Percentiles rank a stretch among this genome's conserved stretches.
phyloP scores from a whole-genome alignment of 2,888 invertebrate genomes.

The Celastrina argiolus region DNA sequence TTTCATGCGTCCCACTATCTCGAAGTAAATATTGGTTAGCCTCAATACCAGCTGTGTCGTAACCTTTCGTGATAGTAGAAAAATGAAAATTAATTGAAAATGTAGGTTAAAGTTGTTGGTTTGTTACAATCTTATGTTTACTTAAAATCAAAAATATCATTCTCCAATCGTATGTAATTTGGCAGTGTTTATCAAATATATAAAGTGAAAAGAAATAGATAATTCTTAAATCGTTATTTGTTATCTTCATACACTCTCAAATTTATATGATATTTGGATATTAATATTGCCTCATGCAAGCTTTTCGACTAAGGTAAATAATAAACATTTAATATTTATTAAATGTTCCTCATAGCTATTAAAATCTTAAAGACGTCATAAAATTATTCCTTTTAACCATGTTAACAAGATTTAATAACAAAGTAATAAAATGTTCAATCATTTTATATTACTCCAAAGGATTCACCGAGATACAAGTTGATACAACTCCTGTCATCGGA shows the following conservation, averaged over 20 bases:
- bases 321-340: not conserved
- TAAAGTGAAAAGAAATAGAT: too few species aligned
- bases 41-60: constrained; percentile 56
- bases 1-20: constrained; percentile 68
- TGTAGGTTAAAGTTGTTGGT: not conserved
- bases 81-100: not conserved
- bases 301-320: too few species aligned
- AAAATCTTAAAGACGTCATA: not conserved
- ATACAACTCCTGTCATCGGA: not conserved
- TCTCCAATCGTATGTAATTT: too few species aligned
- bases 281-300: too few species aligned
- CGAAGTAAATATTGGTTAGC: constrained; percentile 64
- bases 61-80: constrained; percentile 35
- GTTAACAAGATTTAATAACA: not conserved
- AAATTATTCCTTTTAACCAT: not conserved
- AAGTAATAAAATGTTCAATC: not conserved
- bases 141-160: not conserved
- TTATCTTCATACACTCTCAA: too few species aligned
- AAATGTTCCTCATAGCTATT: not conserved
- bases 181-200: too few species aligned
- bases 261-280: too few species aligned
- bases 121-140: not conserved
- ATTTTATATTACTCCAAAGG: not conserved
- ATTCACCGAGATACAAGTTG: too few species aligned
- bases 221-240: too few species aligned